Evolutionary conservation across 2,797 vertebrate species (phyloP), one percentile per base, ranked within the genome.

Genomic region (Fistularia commersonii): DNA sequence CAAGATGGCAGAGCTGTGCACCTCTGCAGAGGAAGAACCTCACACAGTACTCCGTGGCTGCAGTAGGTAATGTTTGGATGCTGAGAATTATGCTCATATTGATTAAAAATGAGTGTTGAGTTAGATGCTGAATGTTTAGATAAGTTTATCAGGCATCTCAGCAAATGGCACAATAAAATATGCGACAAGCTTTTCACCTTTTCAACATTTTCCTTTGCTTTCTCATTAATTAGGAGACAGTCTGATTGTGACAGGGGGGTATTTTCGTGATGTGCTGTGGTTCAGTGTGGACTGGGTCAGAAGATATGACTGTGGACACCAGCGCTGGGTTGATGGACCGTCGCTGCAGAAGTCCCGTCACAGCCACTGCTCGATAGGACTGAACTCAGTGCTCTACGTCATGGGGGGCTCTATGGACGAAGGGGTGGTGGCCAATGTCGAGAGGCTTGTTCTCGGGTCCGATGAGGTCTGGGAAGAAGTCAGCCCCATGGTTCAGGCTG

Each of bases 271-370:
- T 4, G 90, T 94, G 47, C 79, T 93, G 52, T 96, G 95, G 95
- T 93, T 93, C 71, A 91, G 87, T 0, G 92, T 93, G 81, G 93
- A 94, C 58, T 94, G 94, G 93, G 94, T 96, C 63, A 82, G 85
- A 12, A 85, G 92, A 49, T 97, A 92, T 35, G 89, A 90, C 12
- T 90, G 87, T 70, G 61, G 72, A 57, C 88, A 84, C 39, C 80
- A 90, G 34, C 83, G 71, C 33, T 97, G 95, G 95, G 64, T 88
- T 51, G 91, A 94, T 0, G 93, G 92, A 0, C 94, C 95, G 0
- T 77, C 89, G 23, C 80, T 96, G 86, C 88, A 85, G 79, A 90
- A 87, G 50, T 93, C 93, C 65, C 88, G 94, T 48, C 89, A 93
- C 47, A 93, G 91, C 69, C 95, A 96, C 66, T 93, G 93, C 60